Percentiles rank a stretch among this genome's conserved stretches.
Conservation (phyloP, 2,113 vertebrate species). For the Paedocypris sp. region DNA sequence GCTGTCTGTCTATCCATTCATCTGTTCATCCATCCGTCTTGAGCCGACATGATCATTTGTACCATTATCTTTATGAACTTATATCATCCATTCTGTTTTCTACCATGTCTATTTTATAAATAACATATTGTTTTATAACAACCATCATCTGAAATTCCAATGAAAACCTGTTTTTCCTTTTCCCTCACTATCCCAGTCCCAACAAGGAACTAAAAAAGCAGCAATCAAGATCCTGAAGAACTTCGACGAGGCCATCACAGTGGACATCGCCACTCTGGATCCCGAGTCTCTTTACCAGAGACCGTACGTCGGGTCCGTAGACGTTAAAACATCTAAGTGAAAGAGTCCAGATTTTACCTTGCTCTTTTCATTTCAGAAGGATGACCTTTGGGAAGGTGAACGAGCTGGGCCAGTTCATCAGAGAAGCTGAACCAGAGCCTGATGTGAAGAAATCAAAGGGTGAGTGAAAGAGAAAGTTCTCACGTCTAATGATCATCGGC, state of each 20-base stretch:
- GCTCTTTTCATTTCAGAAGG: conserved; percentile 61
- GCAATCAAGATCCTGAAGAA: conserved; percentile 97
- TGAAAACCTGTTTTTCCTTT: background rate
- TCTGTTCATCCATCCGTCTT: too few species aligned
- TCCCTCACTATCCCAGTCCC: too few species aligned
- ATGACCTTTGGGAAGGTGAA: conserved; percentile 98
- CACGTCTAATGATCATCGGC: too few species aligned
- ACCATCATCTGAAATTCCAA: too few species aligned
- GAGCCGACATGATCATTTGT: too few species aligned
- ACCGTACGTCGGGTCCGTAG: conserved; percentile 87
- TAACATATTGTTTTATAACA: too few species aligned
- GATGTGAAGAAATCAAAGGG: conserved; percentile 98
- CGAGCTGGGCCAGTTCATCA: conserved; percentile 91
- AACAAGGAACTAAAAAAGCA: conserved; percentile 72
- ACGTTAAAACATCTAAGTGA: background rate
- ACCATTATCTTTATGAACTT: too few species aligned
- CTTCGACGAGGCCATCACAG: conserved; percentile 97
- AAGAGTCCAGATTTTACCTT: background rate
- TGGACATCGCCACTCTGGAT: conserved; percentile 90
- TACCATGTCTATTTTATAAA: too few species aligned
- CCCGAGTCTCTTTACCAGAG: conserved; percentile 92
- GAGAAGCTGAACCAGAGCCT: conserved; percentile 94
- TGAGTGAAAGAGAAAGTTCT: too few species aligned
- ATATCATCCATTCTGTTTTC: too few species aligned
- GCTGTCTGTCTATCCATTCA: too few species aligned